phyloP scores from a whole-genome alignment of 2,888 invertebrate species.

The Yponomeuta malinellus region DNA sequence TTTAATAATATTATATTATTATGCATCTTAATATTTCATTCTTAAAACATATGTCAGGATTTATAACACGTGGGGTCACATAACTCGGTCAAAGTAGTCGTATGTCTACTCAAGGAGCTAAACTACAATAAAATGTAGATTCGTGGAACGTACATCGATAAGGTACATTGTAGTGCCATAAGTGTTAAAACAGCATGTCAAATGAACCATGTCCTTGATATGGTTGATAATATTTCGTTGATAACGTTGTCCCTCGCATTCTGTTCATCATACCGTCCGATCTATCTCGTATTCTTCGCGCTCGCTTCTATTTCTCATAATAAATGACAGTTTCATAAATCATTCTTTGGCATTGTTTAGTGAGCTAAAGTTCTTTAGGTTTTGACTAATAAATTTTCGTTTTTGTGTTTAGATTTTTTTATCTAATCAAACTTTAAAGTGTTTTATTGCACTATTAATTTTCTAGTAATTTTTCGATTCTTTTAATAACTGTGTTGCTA shows the following conservation, averaged over 20 bases:
- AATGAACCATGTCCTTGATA: conserved; percentile 32
- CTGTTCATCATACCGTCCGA: conserved; percentile 43
- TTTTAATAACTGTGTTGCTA: conserved; percentile 13
- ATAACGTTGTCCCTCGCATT: conserved; percentile 45
- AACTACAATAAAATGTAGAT: conserved; percentile 44
- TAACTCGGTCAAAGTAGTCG: conserved; percentile 55
- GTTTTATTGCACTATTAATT: conserved; percentile 49
- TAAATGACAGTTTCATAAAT: conserved; percentile 47
- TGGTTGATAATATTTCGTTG: conserved; percentile 31
- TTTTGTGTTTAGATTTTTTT: conserved; percentile 24
- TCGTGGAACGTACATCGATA: conserved; percentile 35
- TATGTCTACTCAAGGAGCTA: conserved; percentile 50
- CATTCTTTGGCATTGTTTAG: conserved; percentile 73
- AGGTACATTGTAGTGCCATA: conserved; percentile 22
- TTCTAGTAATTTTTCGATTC: not conserved
- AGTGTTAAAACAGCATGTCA: conserved; percentile 22
- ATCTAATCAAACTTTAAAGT: conserved; percentile 34
- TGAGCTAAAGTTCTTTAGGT: conserved; percentile 57
- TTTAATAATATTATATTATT: conserved; percentile 44
- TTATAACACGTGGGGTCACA: conserved; percentile 34
- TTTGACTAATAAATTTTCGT: conserved; percentile 34
- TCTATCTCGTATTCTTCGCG: conserved; percentile 29
- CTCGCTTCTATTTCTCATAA: conserved; percentile 31
- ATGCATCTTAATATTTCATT: conserved; percentile 57
- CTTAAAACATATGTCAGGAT: conserved; percentile 16